Conservation (phyloP, 64 coral and sea anemone genomes). For the Montipora cactus region DNA sequence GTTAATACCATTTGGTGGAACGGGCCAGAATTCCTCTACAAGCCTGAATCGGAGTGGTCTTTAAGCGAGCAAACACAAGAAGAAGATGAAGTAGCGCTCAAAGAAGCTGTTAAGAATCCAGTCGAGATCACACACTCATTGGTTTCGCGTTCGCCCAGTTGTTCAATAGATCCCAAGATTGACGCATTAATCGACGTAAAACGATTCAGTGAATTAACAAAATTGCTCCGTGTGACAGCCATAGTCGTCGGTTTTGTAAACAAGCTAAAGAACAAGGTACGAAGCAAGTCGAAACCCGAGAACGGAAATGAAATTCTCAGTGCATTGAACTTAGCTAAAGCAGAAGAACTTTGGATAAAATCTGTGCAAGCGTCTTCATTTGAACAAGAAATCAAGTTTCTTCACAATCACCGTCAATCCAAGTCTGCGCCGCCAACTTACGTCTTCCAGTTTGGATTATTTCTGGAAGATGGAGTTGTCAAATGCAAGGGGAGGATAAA, state of each 20-base stretch:
- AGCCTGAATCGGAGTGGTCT: not conserved
- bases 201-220: constrained; percentile 4
- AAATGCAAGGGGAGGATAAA: constrained; percentile 34
- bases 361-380: not conserved
- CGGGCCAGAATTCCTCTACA: constrained; percentile 19
- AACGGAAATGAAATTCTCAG: not conserved
- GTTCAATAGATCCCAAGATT: not conserved
- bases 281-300: not conserved
- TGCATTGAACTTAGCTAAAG: not conserved
- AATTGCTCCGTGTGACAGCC: constrained; percentile 24
- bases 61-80: not conserved
- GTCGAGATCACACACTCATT: not conserved
- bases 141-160: too few relatives aligned
- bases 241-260: constrained; percentile 19
- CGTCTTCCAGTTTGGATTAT: constrained; percentile 21
- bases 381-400: constrained; percentile 27
- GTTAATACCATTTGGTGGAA: constrained; percentile 43
- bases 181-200: constrained; percentile 26
- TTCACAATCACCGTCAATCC: not conserved
- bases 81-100: not conserved
- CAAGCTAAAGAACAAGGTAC: not conserved
- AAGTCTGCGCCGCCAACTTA: not conserved
- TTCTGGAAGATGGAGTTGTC: not conserved
- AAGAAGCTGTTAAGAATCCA: not conserved
- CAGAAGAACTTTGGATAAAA: constrained; percentile 21